Evolutionary conservation across 2,888 invertebrate genomes (phyloP).

Genomic region (Lasiommata megera): DNA sequence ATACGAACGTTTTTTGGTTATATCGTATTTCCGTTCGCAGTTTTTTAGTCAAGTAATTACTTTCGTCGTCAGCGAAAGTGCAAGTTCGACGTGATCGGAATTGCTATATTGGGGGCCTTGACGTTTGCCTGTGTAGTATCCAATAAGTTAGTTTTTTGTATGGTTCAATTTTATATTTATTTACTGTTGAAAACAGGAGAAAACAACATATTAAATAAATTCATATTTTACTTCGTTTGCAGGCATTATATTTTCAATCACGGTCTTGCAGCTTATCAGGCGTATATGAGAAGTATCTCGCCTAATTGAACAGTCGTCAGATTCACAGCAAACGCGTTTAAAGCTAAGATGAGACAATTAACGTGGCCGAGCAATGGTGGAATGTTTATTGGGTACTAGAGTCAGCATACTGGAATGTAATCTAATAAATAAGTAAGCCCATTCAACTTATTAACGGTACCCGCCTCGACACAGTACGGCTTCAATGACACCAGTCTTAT

Average conservation of each 20-base stretch:
- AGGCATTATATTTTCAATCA: too few relatives aligned
- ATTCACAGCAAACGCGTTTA: neutral
- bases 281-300: too few relatives aligned
- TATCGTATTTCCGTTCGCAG: neutral
- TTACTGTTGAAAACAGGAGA: too few relatives aligned
- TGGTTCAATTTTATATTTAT: too few relatives aligned
- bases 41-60: neutral
- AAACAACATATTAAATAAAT: too few relatives aligned
- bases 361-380: neutral
- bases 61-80: conserved; percentile 2
- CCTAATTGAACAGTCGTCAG: too few relatives aligned
- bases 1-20: too few relatives aligned
- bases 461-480: conserved; percentile 45
- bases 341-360: neutral
- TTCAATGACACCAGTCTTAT: conserved; percentile 53
- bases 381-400: conserved; percentile 19
- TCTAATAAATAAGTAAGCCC: conserved; percentile 61
- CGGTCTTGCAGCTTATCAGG: too few relatives aligned
- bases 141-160: too few relatives aligned
- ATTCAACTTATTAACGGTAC: conserved; percentile 50
- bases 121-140: too few relatives aligned
- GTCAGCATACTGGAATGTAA: conserved; percentile 46
- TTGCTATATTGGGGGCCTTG: too few relatives aligned
- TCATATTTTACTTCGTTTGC: too few relatives aligned
- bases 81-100: neutral